Evolutionary conservation across 2,113 vertebrate genomes (phyloP).

Genomic region (Rhadina sibilatrix): DNA sequence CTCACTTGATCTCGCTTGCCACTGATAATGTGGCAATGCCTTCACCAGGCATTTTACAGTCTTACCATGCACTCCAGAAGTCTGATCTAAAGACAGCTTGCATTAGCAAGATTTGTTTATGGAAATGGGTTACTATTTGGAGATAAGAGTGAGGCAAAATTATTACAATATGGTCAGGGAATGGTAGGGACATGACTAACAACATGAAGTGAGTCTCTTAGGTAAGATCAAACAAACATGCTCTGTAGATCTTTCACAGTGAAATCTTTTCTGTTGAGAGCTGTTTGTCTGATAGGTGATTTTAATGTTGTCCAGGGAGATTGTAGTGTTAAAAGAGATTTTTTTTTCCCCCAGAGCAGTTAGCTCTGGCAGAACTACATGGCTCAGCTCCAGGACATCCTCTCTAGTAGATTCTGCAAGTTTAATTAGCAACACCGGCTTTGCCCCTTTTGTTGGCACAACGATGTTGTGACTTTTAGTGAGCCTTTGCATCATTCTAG

Average conservation of each 20-base stretch:
- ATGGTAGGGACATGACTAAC: background rate
- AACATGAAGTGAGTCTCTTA: background rate
- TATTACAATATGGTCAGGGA: background rate
- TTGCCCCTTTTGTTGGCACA: background rate
- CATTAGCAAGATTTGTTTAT: background rate
- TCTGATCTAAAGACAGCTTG: background rate
- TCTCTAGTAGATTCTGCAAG: constrained; percentile 12
- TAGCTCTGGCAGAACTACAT: background rate
- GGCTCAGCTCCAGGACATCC: constrained; percentile 38
- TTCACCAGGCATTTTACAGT: background rate
- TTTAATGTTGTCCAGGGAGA: background rate
- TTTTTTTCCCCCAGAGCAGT: background rate
- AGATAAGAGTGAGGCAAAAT: background rate
- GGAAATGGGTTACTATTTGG: background rate
- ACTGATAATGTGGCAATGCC: background rate
- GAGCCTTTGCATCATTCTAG: background rate
- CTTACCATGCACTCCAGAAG: background rate
- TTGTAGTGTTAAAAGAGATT: background rate
- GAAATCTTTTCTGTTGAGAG: background rate
- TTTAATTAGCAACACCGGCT: constrained; percentile 28
- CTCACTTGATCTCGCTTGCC: background rate
- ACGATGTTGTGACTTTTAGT: background rate
- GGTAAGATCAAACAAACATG: background rate
- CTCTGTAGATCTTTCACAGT: background rate
- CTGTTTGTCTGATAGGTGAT: background rate